Conservation (phyloP, 2,797 vertebrate genomes). For the Pseudochaenichthys georgianus region DNA sequence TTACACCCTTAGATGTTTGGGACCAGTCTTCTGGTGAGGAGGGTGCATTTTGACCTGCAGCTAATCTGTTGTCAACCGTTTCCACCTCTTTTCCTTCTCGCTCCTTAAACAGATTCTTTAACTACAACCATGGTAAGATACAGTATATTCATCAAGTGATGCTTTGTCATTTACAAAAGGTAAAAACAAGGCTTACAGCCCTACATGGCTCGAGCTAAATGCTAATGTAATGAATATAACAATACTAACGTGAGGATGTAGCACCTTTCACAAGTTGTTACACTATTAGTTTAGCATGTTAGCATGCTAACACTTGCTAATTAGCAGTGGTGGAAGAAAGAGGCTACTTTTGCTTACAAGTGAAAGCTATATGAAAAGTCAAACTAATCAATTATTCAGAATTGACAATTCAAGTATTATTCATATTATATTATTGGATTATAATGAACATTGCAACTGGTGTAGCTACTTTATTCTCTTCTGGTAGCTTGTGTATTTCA, state of each 20-base stretch:
- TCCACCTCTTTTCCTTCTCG: conserved; percentile 67
- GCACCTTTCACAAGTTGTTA: background rate
- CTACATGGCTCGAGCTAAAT: background rate
- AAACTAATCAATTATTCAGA: background rate
- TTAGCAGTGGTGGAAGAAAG: background rate
- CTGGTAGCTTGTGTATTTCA: background rate
- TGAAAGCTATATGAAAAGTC: background rate
- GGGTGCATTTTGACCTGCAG: conserved; percentile 48
- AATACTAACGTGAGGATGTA: background rate
- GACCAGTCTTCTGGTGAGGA: conserved; percentile 54
- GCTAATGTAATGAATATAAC: background rate
- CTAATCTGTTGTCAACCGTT: conserved; percentile 48
- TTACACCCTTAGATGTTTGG: conserved; percentile 54
- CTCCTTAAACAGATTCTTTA: conserved; percentile 86
- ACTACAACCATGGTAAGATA: conserved; percentile 58
- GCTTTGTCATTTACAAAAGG: conserved; percentile 1
- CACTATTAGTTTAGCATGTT: background rate
- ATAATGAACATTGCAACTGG: background rate
- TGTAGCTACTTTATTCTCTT: conserved; percentile 8
- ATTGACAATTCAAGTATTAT: too few relatives aligned
- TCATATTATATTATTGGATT: background rate
- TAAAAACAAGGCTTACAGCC: conserved; percentile 1
- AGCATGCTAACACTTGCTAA: background rate
- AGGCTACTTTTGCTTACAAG: background rate
- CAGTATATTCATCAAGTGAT: background rate